A percentile compares a stretch with the other conserved stretches of the same genome.
These are phyloP conservation scores for Pipistrellus pipistrellus DNA, from an alignment of 2,797 vertebrate genomes.

Conservation along the genomic window DNA sequence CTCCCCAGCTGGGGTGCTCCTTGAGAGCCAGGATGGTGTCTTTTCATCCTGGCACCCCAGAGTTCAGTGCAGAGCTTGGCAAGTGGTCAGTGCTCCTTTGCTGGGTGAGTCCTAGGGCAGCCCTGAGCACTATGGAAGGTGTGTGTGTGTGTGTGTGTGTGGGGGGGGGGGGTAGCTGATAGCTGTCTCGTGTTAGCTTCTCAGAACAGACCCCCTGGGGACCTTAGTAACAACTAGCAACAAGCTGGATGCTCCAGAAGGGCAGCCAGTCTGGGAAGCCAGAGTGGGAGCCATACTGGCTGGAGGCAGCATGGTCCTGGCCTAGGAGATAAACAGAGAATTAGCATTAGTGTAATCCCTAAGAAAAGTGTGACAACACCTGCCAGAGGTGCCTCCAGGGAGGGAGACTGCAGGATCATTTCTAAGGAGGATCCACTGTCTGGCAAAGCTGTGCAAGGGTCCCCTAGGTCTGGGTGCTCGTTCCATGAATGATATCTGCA, in stretches of 20 bases:
- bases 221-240: conserved; percentile 32
- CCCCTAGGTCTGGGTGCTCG: not conserved
- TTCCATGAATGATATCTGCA: not conserved
- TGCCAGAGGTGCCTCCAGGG: not conserved
- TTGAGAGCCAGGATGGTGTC: rapidly evolving
- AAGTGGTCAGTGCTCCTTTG: not conserved
- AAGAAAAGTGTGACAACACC: not conserved
- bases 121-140: not conserved
- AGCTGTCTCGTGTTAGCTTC: not conserved
- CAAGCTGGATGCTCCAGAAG: not conserved
- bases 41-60: not conserved
- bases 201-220: conserved; percentile 27
- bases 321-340: not conserved
- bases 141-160: no score
- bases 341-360: not conserved
- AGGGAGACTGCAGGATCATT: not conserved
- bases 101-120: not conserved
- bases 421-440: not conserved
- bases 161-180: not conserved
- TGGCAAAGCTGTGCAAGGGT: rapidly evolving
- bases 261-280: not conserved
- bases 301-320: not conserved
- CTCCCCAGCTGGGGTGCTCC: not conserved
- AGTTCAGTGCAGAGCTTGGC: not conserved
- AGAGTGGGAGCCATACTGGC: not conserved